Evolutionary conservation across 2,888 invertebrate species (phyloP).

Genomic region (Pherbina coryleti): DNA sequence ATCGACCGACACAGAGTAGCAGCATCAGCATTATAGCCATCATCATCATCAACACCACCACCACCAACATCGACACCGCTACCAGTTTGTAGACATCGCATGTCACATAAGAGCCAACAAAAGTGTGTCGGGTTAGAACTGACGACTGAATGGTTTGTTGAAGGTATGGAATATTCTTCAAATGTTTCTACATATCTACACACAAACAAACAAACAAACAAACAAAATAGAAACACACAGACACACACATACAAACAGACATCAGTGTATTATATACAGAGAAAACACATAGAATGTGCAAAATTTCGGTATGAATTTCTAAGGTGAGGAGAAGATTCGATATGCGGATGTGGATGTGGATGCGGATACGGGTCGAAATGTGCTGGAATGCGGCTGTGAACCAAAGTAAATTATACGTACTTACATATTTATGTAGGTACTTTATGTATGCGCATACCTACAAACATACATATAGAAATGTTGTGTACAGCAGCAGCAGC

Average conservation of each 20-base stretch:
- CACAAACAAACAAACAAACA: neutral
- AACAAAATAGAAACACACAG: neutral
- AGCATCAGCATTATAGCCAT: neutral
- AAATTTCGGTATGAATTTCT: constrained; percentile 17
- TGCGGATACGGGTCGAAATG: neutral
- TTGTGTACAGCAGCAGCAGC: neutral
- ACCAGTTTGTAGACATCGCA: constrained; percentile 23
- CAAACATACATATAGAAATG: neutral
- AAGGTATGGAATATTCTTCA: constrained; percentile 35
- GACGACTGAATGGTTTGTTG: constrained; percentile 30
- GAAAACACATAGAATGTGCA: neutral
- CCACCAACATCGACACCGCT: neutral
- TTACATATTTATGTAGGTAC: neutral
- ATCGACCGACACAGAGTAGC: neutral
- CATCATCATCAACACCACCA: neutral
- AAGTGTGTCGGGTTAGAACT: constrained; percentile 27
- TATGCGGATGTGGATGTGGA: neutral
- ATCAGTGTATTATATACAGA: neutral
- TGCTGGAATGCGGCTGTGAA: neutral
- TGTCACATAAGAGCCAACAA: constrained; percentile 33
- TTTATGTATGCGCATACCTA: neutral
- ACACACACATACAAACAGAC: neutral
- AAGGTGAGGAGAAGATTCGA: neutral
- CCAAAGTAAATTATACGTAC: constrained; percentile 4
- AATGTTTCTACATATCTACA: constrained; percentile 25